Conservation (phyloP, 2,113 vertebrate genomes). For the mouse (Mus musculus) region DNA sequence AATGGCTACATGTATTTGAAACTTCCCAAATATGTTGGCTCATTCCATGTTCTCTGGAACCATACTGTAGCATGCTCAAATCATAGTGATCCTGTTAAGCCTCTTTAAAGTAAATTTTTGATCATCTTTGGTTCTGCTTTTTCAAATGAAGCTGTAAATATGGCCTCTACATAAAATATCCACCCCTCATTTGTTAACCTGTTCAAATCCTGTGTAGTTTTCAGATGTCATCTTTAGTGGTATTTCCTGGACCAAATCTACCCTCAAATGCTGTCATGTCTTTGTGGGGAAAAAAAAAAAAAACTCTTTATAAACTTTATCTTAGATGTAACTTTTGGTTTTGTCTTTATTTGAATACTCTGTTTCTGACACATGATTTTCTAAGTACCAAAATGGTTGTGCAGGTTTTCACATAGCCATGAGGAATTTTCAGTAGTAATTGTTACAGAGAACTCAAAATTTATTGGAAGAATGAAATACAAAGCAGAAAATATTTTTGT, state of each 20-base stretch:
- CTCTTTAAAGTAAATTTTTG: not conserved
- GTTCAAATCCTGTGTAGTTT: not conserved
- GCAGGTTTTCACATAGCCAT: not conserved
- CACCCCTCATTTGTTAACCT: not conserved
- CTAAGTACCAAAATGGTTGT: not conserved
- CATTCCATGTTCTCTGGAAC: not conserved
- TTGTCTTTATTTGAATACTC: not conserved
- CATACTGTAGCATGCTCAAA: not conserved
- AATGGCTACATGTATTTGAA: not conserved
- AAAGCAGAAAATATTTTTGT: not conserved
- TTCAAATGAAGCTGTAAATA: not conserved
- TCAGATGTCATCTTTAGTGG: not conserved
- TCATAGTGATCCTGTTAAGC: not conserved
- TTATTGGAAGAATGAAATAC: not conserved
- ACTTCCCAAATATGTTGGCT: not conserved
- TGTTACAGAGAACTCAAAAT: not conserved
- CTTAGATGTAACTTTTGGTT: not conserved
- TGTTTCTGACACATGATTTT: not conserved
- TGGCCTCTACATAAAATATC: not conserved
- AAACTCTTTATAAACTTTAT: not conserved
- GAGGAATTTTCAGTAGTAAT: not conserved
- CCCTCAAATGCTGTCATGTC: not conserved
- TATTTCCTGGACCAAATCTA: not conserved
- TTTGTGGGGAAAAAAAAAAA: not conserved
- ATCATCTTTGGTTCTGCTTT: not conserved